Evolutionary conservation across 2,113 vertebrate species (phyloP).

Genomic region (Haemorhous mexicanus): DNA sequence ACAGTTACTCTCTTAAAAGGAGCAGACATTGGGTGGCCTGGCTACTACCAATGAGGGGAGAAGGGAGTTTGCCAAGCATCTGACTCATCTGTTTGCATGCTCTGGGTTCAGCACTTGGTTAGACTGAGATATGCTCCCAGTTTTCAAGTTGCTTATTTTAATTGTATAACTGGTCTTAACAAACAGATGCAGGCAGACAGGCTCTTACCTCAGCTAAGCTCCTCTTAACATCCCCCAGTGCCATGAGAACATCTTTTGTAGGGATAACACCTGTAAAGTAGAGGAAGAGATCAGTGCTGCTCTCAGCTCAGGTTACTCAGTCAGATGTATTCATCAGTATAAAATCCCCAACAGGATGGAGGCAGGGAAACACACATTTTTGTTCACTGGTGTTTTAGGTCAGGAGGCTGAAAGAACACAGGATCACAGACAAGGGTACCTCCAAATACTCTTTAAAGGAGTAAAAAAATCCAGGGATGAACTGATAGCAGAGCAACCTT

Average conservation of each 20-base stretch:
- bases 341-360: background rate
- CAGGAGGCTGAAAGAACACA: background rate
- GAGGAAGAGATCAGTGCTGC: background rate
- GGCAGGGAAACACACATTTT: background rate
- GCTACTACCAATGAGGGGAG: background rate
- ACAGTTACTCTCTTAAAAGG: background rate
- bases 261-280: slow-evolving; percentile 81
- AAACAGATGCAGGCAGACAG: background rate
- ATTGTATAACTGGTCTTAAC: background rate
- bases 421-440: background rate
- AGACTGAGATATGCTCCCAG: background rate
- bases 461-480: background rate
- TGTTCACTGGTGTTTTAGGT: background rate
- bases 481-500: background rate
- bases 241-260: slow-evolving; percentile 87
- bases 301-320: background rate
- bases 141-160: slow-evolving; percentile 38
- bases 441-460: background rate
- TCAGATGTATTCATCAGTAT: background rate
- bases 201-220: slow-evolving; percentile 83
- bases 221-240: slow-evolving; percentile 86
- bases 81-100: slow-evolving; percentile 23
- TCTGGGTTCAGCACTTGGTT: background rate
- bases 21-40: slow-evolving; percentile 16
- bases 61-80: background rate